A percentile compares a stretch with the other conserved stretches of the same genome.
These are phyloP conservation scores for Porites lobata DNA, from an alignment of 92 coral and sea anemone genomes.

Conservation along the genomic window DNA sequence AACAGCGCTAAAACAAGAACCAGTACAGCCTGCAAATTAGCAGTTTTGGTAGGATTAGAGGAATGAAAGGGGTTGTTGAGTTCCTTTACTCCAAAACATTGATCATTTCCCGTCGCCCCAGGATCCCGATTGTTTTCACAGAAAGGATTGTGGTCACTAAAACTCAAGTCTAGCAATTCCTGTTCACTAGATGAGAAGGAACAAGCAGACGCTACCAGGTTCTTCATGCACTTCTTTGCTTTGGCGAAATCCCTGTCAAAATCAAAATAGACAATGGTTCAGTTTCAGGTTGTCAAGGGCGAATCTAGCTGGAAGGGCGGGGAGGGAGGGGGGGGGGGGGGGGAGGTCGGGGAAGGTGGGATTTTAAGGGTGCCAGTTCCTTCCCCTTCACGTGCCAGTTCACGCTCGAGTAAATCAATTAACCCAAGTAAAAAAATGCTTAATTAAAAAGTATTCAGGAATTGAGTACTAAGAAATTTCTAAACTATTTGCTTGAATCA, in stretches of 20 bases:
- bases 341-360: too few relatives aligned
- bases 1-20: neutral
- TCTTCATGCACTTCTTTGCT: constrained; percentile 27
- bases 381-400: too few relatives aligned
- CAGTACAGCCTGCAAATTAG: neutral
- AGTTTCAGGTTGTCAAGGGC: neutral
- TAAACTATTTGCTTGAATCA: too few relatives aligned
- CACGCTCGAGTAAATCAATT: too few relatives aligned
- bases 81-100: constrained; percentile 4
- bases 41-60: neutral
- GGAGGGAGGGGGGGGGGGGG: too few relatives aligned
- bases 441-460: too few relatives aligned
- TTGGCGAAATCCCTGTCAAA: constrained; percentile 23
- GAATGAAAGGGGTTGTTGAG: neutral
- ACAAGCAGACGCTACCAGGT: constrained; percentile 9
- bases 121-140: constrained; percentile 22
- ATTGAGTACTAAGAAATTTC: too few relatives aligned
- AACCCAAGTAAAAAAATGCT: too few relatives aligned
- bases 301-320: too few relatives aligned
- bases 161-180: neutral
- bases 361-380: too few relatives aligned
- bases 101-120: constrained; percentile 24
- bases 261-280: neutral
- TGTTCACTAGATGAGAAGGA: neutral
- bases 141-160: constrained; percentile 40